phyloP scores from a whole-genome alignment of 1,140 invertebrate genomes.

The Drosophila kurseongensis region DNA sequence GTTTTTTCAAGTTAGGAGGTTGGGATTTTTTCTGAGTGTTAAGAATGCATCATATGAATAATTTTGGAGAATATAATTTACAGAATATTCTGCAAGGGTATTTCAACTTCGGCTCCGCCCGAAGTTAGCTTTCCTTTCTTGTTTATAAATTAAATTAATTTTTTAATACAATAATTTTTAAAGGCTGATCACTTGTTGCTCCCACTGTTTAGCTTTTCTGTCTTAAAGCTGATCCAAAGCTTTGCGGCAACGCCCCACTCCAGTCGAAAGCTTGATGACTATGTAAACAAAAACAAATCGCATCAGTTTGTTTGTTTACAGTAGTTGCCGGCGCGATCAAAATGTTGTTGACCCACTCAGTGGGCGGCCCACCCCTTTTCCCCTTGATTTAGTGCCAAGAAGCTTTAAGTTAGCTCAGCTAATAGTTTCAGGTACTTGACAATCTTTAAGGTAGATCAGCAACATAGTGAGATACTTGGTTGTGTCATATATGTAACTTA shows the following conservation, averaged over 20 bases:
- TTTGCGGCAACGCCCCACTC: constrained; percentile 36
- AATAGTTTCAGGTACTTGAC: constrained; percentile 10
- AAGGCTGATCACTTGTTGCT: too few species aligned
- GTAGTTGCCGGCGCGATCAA: constrained; percentile 48
- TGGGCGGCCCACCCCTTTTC: constrained; percentile 2
- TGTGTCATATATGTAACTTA: background rate
- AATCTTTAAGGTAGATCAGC: constrained; percentile 1
- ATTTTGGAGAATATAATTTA: too few species aligned
- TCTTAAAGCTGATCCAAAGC: constrained; percentile 21
- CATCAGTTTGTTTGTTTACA: constrained; percentile 57
- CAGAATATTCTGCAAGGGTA: too few species aligned
- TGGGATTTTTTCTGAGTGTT: too few species aligned
- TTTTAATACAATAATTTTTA: background rate
- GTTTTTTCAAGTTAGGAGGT: too few species aligned
- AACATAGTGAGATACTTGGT: background rate
- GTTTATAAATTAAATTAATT: too few species aligned
- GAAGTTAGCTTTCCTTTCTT: too few species aligned
- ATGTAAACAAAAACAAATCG: constrained; percentile 21
- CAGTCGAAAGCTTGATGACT: constrained; percentile 24
- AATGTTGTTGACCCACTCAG: constrained; percentile 50
- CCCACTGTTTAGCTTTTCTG: constrained; percentile 13
- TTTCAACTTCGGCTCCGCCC: too few species aligned
- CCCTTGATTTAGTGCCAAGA: constrained; percentile 11
- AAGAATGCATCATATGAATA: too few species aligned
- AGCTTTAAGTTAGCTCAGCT: constrained; percentile 6